Conservation (phyloP, 1,140 invertebrate species). For the Drosophila cardini region DNA sequence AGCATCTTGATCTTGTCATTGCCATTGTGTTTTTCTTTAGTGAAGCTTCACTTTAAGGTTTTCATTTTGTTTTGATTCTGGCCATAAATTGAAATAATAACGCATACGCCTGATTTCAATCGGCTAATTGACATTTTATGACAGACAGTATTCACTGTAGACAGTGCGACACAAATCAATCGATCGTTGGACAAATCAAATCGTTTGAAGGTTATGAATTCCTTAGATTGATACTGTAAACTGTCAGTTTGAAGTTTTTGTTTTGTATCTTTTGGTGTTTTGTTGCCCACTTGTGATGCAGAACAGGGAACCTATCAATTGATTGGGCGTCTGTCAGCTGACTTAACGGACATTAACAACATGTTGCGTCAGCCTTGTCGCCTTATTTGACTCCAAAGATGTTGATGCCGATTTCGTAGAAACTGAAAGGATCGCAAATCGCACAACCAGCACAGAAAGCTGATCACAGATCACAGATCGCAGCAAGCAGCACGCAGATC, state of each 20-base stretch:
- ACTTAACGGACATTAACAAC: constrained; percentile 73
- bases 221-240: constrained; percentile 12
- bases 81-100: constrained; percentile 78
- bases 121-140: constrained; percentile 81
- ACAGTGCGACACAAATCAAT: constrained; percentile 35
- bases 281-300: constrained; percentile 60
- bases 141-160: constrained; percentile 38
- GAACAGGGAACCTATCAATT: constrained; percentile 63
- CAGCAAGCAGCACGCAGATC: constrained; percentile 3
- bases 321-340: constrained; percentile 72
- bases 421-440: constrained; percentile 61
- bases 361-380: constrained; percentile 58
- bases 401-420: constrained; percentile 71
- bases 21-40: constrained; percentile 31
- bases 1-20: constrained; percentile 79
- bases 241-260: not conserved
- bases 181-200: constrained; percentile 32
- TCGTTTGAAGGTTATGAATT: constrained; percentile 19
- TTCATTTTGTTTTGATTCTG: constrained; percentile 54
- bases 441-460: too few species aligned
- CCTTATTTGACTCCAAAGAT: constrained; percentile 69
- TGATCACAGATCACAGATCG: too few species aligned
- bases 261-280: not conserved
- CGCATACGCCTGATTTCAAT: constrained; percentile 70
- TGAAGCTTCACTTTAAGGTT: constrained; percentile 1